phyloP scores from a whole-genome alignment of 2,797 vertebrate genomes.

The Echiichthys vipera region DNA sequence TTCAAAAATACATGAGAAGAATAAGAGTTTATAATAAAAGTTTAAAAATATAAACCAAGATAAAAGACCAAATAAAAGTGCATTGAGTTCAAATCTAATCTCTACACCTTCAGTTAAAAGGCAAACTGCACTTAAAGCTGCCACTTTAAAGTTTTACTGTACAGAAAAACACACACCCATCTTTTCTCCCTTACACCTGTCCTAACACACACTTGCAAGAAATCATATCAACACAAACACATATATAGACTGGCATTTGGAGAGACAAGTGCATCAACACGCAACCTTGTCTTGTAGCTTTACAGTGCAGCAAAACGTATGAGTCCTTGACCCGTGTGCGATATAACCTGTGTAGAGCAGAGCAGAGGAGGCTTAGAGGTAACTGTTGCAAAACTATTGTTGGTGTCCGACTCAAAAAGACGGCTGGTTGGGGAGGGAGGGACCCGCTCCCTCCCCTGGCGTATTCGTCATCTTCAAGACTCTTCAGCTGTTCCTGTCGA shows the following conservation, averaged over 20 bases:
- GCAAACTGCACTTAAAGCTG: too few relatives aligned
- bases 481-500: slow-evolving; percentile 91
- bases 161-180: not conserved
- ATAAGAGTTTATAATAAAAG: too few relatives aligned
- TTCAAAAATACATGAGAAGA: too few relatives aligned
- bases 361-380: too few relatives aligned
- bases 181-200: not conserved
- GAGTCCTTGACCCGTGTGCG: too few relatives aligned
- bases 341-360: too few relatives aligned
- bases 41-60: too few relatives aligned
- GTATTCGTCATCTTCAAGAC: slow-evolving; percentile 71
- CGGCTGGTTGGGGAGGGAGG: not conserved
- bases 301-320: too few relatives aligned
- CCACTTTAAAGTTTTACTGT: not conserved
- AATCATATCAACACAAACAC: not conserved
- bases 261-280: not conserved
- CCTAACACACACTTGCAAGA: not conserved
- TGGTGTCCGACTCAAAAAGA: not conserved
- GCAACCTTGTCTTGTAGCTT: too few relatives aligned
- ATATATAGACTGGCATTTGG: not conserved
- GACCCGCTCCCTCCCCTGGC: slow-evolving; percentile 16
- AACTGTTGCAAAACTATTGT: not conserved
- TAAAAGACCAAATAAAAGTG: too few relatives aligned
- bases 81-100: too few relatives aligned
- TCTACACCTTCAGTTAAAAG: too few relatives aligned